These are phyloP conservation scores for Polyommatus icarus DNA, from an alignment of 2,888 invertebrate species.

Conservation along the genomic window DNA sequence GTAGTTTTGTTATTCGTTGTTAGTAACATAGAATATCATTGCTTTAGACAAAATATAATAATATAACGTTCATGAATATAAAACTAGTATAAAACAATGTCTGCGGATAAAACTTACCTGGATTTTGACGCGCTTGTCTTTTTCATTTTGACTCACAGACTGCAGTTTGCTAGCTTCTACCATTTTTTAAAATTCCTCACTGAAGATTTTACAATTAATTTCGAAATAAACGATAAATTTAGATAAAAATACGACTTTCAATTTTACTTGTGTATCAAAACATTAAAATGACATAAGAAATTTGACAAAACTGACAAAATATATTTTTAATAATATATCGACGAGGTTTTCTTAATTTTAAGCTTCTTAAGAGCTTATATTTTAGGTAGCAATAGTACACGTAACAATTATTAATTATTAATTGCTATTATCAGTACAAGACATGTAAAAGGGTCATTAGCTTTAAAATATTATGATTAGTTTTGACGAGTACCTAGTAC, in stretches of 20 bases:
- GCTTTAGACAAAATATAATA: too few relatives aligned
- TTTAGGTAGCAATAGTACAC: too few relatives aligned
- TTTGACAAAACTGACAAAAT: neutral
- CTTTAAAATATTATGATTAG: too few relatives aligned
- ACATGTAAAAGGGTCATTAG: too few relatives aligned
- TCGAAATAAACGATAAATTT: neutral
- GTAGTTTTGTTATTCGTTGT: too few relatives aligned
- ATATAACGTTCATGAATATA: too few relatives aligned
- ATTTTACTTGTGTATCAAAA: neutral
- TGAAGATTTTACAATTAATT: conserved; percentile 33
- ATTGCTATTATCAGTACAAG: too few relatives aligned
- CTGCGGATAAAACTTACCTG: conserved; percentile 48
- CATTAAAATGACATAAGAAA: neutral
- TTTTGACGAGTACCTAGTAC: too few relatives aligned
- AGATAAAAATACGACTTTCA: conserved; percentile 12
- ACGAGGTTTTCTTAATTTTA: neutral
- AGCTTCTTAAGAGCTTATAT: too few relatives aligned
- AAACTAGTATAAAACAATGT: too few relatives aligned
- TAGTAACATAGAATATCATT: too few relatives aligned
- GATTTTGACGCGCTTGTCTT: conserved; percentile 68
- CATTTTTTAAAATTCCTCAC: conserved; percentile 49
- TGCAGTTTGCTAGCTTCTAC: conserved; percentile 43
- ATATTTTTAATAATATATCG: neutral
- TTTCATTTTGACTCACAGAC: conserved; percentile 47
- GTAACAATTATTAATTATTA: too few relatives aligned